phyloP scores from a whole-genome alignment of 2,797 vertebrate genomes.

The Varecia variegata region DNA sequence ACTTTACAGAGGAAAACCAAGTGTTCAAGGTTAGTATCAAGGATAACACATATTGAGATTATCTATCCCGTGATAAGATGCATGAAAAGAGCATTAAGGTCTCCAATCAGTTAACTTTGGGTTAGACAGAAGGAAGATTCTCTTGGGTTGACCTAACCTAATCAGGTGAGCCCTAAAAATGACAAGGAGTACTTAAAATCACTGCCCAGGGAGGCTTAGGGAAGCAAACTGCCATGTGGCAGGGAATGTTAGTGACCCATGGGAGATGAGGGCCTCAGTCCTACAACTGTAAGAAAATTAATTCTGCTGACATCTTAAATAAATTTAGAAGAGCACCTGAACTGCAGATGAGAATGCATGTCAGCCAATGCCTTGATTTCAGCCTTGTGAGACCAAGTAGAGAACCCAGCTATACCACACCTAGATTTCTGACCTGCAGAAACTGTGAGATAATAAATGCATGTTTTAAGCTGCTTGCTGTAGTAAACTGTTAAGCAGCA shows the following conservation, averaged over 20 bases:
- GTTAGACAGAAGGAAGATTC: not conserved
- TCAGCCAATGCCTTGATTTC: not conserved
- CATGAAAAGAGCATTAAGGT: not conserved
- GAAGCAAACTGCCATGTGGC: not conserved
- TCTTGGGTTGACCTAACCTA: not conserved
- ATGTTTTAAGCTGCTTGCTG: not conserved
- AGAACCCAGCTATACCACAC: not conserved
- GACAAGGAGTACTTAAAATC: not conserved
- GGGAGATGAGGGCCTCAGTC: not conserved
- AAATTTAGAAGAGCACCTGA: not conserved
- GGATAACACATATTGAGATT: not conserved
- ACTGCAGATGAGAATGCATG: not conserved
- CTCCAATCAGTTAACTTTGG: not conserved
- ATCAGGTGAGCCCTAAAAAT: not conserved
- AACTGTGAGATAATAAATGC: not conserved
- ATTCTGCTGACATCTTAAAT: not conserved
- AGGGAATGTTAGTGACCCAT: not conserved
- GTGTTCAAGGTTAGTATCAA: not conserved
- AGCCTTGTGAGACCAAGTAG: not conserved
- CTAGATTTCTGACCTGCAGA: not conserved
- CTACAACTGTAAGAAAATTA: not conserved
- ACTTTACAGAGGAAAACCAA: not conserved
- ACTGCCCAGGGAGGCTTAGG: not conserved
- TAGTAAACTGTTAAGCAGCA: not conserved
- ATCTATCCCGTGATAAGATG: not conserved